A percentile compares a stretch with the other conserved stretches of the same genome.
phyloP scores from a whole-genome alignment of 2,888 invertebrate genomes.

The Scrobipalpa atriplicella region DNA sequence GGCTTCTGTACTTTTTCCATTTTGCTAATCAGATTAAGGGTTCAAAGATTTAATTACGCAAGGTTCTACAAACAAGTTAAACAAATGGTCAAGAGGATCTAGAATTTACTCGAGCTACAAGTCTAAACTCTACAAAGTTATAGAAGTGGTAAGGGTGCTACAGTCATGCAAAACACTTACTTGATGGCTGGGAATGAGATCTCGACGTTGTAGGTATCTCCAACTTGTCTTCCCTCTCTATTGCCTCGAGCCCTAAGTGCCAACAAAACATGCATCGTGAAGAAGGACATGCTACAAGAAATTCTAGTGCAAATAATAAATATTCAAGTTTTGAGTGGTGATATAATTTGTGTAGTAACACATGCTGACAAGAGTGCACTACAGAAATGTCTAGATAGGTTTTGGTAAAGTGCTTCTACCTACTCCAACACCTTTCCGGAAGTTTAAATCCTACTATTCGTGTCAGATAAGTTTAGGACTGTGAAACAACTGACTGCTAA shows the following conservation, averaged over 20 bases:
- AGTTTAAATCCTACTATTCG: constrained; percentile 28
- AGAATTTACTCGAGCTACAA: neutral
- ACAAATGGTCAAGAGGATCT: neutral
- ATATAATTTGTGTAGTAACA: constrained; percentile 37
- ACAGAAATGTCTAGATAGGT: constrained; percentile 30
- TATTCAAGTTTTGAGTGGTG: constrained; percentile 29
- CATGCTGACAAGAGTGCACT: constrained; percentile 41
- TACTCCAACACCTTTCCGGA: constrained; percentile 40
- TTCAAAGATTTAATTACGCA: neutral
- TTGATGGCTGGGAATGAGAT: constrained; percentile 96
- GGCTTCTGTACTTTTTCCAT: neutral
- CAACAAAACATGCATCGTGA: constrained; percentile 79
- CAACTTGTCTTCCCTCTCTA: constrained; percentile 93
- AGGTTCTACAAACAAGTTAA: neutral
- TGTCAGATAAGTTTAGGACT: neutral
- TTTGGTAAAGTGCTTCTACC: constrained; percentile 34
- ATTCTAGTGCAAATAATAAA: constrained; percentile 18
- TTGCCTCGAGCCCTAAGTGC: constrained; percentile 86
- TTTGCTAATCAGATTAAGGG: neutral
- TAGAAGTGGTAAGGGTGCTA: constrained; percentile 50
- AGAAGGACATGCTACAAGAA: constrained; percentile 65
- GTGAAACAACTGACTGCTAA: constrained; percentile 1
- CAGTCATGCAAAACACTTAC: constrained; percentile 85
- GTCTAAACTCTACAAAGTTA: neutral
- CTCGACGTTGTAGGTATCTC: constrained; percentile 95